Percentiles rank a stretch among this genome's conserved stretches.
phyloP scores from a whole-genome alignment of 2,888 invertebrate species.

The Fragum whitleyi region DNA sequence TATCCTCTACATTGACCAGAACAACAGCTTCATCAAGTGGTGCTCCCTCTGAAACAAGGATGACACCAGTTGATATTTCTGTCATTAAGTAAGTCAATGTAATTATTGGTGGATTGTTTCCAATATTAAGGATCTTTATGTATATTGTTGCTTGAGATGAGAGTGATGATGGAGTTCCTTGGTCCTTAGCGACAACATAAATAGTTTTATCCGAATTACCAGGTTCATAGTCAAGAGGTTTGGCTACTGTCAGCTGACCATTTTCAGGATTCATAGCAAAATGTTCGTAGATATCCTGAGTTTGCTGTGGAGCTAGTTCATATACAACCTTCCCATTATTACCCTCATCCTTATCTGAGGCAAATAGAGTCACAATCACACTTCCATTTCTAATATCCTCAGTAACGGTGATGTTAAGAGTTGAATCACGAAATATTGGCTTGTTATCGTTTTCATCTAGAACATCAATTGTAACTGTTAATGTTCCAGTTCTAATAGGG shows the following conservation, averaged over 20 bases:
- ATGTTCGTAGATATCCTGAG: constrained; percentile 56
- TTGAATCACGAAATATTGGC: constrained; percentile 60
- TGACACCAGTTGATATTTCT: constrained; percentile 50
- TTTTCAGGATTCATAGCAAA: constrained; percentile 62
- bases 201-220: constrained; percentile 58
- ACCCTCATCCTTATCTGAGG: constrained; percentile 93
- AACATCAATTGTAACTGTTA: constrained; percentile 64
- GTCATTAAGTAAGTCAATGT: constrained; percentile 55
- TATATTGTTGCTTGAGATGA: constrained; percentile 66
- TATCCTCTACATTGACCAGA: constrained; percentile 77
- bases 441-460: constrained; percentile 73
- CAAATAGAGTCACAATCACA: constrained; percentile 87
- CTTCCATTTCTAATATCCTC: constrained; percentile 65
- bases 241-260: constrained; percentile 67
- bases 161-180: constrained; percentile 53
- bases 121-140: constrained; percentile 90
- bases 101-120: constrained; percentile 95
- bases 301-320: constrained; percentile 77
- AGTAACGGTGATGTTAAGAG: constrained; percentile 60
- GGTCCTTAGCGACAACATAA: constrained; percentile 67
- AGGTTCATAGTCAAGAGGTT: constrained; percentile 62
- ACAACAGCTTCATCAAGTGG: constrained; percentile 74
- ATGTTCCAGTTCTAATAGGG: constrained; percentile 67
- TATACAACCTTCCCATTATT: constrained; percentile 88
- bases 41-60: constrained; percentile 71